Evolutionary conservation across 1,140 invertebrate species (phyloP).

Genomic region (Proctacanthus coquilletti): DNA sequence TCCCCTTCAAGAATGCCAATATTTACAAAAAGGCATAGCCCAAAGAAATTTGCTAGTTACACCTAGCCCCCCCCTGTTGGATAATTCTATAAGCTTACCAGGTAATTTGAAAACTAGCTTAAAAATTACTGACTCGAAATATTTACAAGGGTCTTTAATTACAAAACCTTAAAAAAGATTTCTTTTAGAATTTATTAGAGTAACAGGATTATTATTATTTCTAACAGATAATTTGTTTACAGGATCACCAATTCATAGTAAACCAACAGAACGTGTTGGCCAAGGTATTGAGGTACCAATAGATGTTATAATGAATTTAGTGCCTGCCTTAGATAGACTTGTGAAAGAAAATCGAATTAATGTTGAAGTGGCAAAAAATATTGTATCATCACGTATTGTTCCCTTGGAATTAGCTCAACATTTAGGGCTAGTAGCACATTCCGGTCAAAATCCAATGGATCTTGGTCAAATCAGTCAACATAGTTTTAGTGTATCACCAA

Average conservation of each 20-base stretch:
- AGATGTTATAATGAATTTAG: slow-evolving; percentile 25
- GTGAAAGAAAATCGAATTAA: slow-evolving; percentile 29
- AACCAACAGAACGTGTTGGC: slow-evolving; percentile 17
- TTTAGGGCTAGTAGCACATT: slow-evolving; percentile 24
- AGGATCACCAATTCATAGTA: slow-evolving; percentile 51
- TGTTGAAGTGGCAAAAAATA: slow-evolving; percentile 27
- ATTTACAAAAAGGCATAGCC: slow-evolving; percentile 41
- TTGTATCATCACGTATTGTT: slow-evolving; percentile 28
- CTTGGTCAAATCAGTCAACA: slow-evolving; percentile 11
- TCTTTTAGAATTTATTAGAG: slow-evolving; percentile 1
- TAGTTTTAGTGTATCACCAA: slow-evolving; percentile 19
- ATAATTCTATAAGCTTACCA: slow-evolving; percentile 30
- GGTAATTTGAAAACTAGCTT: slow-evolving; percentile 16
- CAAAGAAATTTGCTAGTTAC: slow-evolving; percentile 33
- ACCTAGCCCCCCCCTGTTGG: slow-evolving; percentile 34
- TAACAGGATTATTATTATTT: neutral
- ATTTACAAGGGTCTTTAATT: too few relatives aligned
- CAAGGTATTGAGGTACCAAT: slow-evolving; percentile 25
- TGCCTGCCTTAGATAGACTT: slow-evolving; percentile 26
- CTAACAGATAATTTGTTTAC: slow-evolving; percentile 9
- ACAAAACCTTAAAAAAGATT: neutral
- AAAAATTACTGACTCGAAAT: neutral
- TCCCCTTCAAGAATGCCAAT: slow-evolving; percentile 56
- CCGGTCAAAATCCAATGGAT: slow-evolving; percentile 11
- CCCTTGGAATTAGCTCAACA: slow-evolving; percentile 30